Conservation (phyloP, 2,797 vertebrate species). For the Micropoecilia bifurca region DNA sequence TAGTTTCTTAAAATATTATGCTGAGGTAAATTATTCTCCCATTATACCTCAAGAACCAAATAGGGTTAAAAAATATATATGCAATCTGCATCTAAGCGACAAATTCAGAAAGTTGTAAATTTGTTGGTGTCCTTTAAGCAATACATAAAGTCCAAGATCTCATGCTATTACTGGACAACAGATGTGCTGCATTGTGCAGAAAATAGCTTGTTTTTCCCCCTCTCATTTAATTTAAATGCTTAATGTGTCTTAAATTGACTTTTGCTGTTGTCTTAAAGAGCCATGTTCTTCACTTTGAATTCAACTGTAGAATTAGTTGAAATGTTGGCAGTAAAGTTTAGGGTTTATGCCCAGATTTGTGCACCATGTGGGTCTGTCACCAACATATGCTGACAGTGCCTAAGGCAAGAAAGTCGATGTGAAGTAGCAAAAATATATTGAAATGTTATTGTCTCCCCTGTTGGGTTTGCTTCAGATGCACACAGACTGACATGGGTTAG, state of each 20-base stretch:
- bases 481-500: not conserved
- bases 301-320: not conserved
- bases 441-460: not conserved
- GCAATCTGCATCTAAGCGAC: not conserved
- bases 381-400: not conserved
- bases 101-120: not conserved
- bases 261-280: not conserved
- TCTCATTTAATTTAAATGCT: not conserved
- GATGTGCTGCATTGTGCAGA: not conserved
- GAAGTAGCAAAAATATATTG: not conserved
- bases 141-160: not conserved
- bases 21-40: not conserved
- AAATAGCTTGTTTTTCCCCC: not conserved
- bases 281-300: not conserved
- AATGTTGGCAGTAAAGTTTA: not conserved
- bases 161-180: not conserved
- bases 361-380: not conserved
- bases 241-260: not conserved
- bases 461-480: not conserved
- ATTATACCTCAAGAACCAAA: not conserved
- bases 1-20: constrained; percentile 11
- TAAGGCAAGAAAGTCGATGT: not conserved
- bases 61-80: not conserved
- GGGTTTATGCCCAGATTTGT: not conserved
- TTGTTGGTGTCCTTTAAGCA: not conserved